These are phyloP conservation scores for Tachuris rubrigastra DNA, from an alignment of 2,113 vertebrate genomes.

Conservation along the genomic window DNA sequence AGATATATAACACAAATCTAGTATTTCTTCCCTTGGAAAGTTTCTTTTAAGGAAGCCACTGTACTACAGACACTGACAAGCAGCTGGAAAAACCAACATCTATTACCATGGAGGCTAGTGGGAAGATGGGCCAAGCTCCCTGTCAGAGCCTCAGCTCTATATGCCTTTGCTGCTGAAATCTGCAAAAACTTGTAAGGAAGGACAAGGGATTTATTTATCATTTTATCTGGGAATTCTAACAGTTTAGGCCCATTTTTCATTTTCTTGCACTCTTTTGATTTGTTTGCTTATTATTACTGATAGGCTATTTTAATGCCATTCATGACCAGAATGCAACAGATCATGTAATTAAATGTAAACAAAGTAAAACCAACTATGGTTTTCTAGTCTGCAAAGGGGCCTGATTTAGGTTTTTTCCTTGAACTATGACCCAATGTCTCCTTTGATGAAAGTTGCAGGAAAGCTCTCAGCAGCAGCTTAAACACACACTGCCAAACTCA, in stretches of 20 bases:
- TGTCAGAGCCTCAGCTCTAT: background rate
- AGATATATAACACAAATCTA: background rate
- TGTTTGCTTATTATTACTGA: background rate
- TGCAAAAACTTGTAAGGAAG: background rate
- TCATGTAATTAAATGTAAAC: background rate
- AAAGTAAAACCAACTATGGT: background rate
- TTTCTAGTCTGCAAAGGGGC: slow-evolving; percentile 35
- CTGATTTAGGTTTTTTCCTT: slow-evolving; percentile 56
- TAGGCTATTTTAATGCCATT: background rate
- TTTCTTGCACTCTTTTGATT: background rate
- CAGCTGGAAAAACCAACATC: slow-evolving; percentile 24
- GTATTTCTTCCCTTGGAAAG: background rate
- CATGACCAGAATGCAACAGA: background rate
- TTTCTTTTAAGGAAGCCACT: slow-evolving; percentile 6
- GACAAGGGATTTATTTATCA: background rate
- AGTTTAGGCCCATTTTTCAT: background rate
- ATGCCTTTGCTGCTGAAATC: background rate
- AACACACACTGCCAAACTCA: background rate
- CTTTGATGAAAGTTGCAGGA: slow-evolving; percentile 66
- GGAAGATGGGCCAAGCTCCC: slow-evolving; percentile 2
- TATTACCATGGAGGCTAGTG: background rate
- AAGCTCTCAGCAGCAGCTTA: slow-evolving; percentile 60
- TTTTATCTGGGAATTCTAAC: background rate
- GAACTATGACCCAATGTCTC: slow-evolving; percentile 52
- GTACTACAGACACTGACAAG: slow-evolving; percentile 33